A percentile compares a stretch with the other conserved stretches of the same genome.
These are phyloP conservation scores for Balanococcus diminutus DNA, from an alignment of 2,888 invertebrate species.

Conservation along the genomic window DNA sequence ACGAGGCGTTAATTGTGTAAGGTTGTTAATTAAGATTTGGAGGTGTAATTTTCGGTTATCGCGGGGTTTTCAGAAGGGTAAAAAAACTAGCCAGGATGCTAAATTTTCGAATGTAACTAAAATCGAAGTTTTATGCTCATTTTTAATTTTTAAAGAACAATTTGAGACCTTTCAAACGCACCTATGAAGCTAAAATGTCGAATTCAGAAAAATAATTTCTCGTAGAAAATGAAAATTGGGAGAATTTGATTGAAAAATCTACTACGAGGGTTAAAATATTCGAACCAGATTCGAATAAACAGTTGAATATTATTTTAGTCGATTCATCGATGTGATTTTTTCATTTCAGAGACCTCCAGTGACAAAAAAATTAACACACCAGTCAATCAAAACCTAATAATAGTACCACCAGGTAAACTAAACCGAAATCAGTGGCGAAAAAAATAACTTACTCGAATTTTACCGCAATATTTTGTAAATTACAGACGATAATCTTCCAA, in stretches of 20 bases:
- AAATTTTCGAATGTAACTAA: too few relatives aligned
- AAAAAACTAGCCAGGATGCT: too few relatives aligned
- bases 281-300: too few relatives aligned
- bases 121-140: too few relatives aligned
- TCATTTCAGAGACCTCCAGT: neutral
- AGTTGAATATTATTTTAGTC: neutral
- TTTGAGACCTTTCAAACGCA: too few relatives aligned
- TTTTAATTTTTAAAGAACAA: too few relatives aligned
- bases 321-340: neutral
- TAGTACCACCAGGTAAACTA: constrained; percentile 22
- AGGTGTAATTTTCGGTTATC: neutral
- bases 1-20: neutral
- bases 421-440: neutral
- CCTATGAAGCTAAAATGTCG: too few relatives aligned
- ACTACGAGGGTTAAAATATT: too few relatives aligned
- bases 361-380: constrained; percentile 34
- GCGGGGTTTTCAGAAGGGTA: neutral
- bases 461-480: neutral
- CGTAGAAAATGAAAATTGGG: too few relatives aligned
- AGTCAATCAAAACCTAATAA: constrained; percentile 22
- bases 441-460: neutral
- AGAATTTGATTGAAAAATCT: too few relatives aligned
- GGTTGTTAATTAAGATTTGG: neutral
- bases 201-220: too few relatives aligned
- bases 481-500: constrained; percentile 62